phyloP scores from a whole-genome alignment of 2,888 invertebrate species.

The Xestia c-nigrum region DNA sequence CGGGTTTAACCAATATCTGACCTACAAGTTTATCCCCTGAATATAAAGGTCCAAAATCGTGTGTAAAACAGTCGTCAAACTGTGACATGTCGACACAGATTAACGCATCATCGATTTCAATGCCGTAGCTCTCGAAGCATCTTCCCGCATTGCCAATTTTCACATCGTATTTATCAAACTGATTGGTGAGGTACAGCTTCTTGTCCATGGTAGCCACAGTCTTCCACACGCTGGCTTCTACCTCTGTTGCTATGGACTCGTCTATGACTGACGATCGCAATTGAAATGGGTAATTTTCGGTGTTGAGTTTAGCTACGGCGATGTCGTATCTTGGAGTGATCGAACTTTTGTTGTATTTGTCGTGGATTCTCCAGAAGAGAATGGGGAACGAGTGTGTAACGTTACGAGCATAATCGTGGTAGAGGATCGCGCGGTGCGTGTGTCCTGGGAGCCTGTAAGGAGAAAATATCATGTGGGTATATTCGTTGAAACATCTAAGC shows the following conservation, averaged over 20 bases:
- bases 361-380: constrained; percentile 82
- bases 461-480: neutral
- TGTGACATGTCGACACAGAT: constrained; percentile 40
- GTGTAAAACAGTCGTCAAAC: constrained; percentile 36
- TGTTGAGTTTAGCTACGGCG: constrained; percentile 81
- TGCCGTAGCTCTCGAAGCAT: constrained; percentile 47
- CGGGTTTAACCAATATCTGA: constrained; percentile 24
- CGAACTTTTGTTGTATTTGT: constrained; percentile 74
- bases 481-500: neutral
- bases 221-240: constrained; percentile 54
- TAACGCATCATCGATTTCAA: constrained; percentile 39
- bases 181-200: constrained; percentile 43
- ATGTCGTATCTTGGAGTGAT: constrained; percentile 77
- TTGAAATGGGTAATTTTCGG: constrained; percentile 65
- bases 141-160: constrained; percentile 10
- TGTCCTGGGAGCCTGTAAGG: constrained; percentile 66
- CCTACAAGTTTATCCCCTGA: constrained; percentile 47
- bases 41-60: constrained; percentile 50
- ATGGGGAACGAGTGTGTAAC: constrained; percentile 78
- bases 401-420: constrained; percentile 78
- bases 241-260: neutral
- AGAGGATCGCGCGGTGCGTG: constrained; percentile 78
- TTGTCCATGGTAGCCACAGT: constrained; percentile 48
- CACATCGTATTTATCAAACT: constrained; percentile 43
- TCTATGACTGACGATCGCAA: constrained; percentile 37